Evolutionary conservation across 2,113 vertebrate species (phyloP).

Genomic region (Entomyzon cyanotis): DNA sequence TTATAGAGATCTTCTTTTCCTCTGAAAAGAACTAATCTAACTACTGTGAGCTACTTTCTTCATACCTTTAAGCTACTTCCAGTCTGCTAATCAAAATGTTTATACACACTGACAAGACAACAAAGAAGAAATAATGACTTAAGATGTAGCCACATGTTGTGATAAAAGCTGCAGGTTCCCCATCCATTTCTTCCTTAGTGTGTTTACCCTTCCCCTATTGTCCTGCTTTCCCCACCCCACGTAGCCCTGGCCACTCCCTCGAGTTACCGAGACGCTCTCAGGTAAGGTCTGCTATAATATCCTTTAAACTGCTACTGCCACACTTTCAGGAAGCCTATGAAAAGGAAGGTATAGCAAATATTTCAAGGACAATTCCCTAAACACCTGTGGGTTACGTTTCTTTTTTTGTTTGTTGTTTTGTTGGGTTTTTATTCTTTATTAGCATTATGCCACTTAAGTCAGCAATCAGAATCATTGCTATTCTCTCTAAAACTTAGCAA

Average conservation of each 20-base stretch:
- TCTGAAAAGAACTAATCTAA: neutral
- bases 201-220: no score
- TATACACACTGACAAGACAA: neutral
- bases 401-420: neutral
- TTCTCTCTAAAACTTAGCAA: neutral
- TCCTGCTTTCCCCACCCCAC: no score
- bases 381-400: accelerated
- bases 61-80: neutral
- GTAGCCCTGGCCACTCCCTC: no score
- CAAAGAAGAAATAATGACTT: neutral
- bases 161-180: no score
- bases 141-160: neutral
- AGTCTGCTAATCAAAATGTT: neutral
- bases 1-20: neutral
- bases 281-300: no score
- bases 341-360: neutral
- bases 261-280: no score
- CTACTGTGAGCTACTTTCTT: neutral
- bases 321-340: neutral
- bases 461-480: neutral
- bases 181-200: no score
- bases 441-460: neutral
- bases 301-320: neutral
- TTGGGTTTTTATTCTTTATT: neutral
- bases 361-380: neutral